These are phyloP conservation scores for Ichneumon xanthorius DNA, from an alignment of 2,888 invertebrate genomes.

Conservation along the genomic window DNA sequence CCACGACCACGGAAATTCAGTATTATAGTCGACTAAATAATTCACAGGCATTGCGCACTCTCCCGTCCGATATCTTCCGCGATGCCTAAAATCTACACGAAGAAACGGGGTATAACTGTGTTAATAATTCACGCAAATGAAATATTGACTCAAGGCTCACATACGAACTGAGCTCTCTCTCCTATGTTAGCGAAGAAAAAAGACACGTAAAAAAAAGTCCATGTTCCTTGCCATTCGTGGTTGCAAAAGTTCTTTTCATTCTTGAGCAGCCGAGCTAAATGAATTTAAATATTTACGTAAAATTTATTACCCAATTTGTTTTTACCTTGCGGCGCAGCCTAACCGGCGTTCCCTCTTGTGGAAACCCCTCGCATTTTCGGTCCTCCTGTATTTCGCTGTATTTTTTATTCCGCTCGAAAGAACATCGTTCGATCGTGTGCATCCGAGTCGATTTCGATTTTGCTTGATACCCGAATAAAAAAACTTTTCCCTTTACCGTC, in stretches of 20 bases:
- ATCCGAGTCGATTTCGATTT: slow-evolving; percentile 34
- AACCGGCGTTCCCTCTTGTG: not conserved
- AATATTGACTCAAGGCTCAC: not conserved
- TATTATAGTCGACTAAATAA: not conserved
- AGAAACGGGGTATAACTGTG: not conserved
- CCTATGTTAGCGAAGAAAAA: not conserved
- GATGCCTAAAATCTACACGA: not conserved
- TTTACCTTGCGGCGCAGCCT: not conserved
- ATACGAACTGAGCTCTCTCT: not conserved
- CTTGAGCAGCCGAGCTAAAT: too few species aligned
- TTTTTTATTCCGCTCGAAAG: slow-evolving; percentile 2
- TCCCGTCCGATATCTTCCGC: not conserved
- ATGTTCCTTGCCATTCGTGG: too few species aligned
- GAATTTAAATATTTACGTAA: too few species aligned
- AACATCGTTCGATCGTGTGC: slow-evolving; percentile 26
- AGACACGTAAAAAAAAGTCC: not conserved
- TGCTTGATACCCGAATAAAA: slow-evolving; percentile 31
- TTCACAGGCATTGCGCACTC: not conserved
- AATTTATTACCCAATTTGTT: not conserved
- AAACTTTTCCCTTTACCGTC: slow-evolving; percentile 7
- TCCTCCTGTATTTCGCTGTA: not conserved
- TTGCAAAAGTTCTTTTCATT: too few species aligned
- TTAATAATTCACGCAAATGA: not conserved
- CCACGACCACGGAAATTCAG: not conserved
- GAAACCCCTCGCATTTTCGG: not conserved